Evolutionary conservation across 2,113 vertebrate genomes (phyloP).

Genomic region (Nymphicus hollandicus): DNA sequence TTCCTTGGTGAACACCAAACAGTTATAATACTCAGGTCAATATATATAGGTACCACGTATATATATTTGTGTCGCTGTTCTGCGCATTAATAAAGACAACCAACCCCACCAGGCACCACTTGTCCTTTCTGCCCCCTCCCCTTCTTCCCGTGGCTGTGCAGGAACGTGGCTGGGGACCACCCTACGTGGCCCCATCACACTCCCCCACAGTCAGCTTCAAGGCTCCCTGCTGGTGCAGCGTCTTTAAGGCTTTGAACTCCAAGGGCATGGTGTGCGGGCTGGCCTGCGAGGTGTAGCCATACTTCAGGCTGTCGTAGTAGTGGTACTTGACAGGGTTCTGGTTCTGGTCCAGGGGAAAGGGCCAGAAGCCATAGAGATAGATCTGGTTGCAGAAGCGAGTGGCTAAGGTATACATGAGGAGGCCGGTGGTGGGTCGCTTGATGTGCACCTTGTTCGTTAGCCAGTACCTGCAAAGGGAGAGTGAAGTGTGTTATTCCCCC

Average conservation of each 20-base stretch:
- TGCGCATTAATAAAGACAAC: conserved; percentile 71
- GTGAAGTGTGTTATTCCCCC: background rate
- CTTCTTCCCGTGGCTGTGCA: conserved; percentile 66
- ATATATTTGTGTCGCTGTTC: conserved; percentile 71
- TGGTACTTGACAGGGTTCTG: conserved; percentile 92
- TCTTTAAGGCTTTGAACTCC: conserved; percentile 93
- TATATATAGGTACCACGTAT: conserved; percentile 74
- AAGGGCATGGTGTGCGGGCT: conserved; percentile 96
- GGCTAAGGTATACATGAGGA: conserved; percentile 96
- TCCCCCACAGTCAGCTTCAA: conserved; percentile 88
- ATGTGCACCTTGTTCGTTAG: conserved; percentile 95
- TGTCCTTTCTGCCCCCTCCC: conserved; percentile 64
- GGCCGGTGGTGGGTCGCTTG: conserved; percentile 93
- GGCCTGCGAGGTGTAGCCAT: conserved; percentile 90
- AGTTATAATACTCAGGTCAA: conserved; percentile 77
- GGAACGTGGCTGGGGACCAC: conserved; percentile 28
- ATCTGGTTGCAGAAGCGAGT: conserved; percentile 96
- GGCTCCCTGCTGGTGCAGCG: conserved; percentile 89
- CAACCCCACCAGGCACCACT: conserved; percentile 62
- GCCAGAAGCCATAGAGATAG: conserved; percentile 97
- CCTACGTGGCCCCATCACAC: conserved; percentile 80
- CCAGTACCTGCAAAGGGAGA: conserved; percentile 84
- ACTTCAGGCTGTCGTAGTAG: conserved; percentile 93
- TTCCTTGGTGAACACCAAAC: conserved; percentile 76
- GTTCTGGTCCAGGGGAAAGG: conserved; percentile 82